These are phyloP conservation scores for Latrodectus elegans DNA, from an alignment of 2,888 invertebrate species.

Conservation along the genomic window DNA sequence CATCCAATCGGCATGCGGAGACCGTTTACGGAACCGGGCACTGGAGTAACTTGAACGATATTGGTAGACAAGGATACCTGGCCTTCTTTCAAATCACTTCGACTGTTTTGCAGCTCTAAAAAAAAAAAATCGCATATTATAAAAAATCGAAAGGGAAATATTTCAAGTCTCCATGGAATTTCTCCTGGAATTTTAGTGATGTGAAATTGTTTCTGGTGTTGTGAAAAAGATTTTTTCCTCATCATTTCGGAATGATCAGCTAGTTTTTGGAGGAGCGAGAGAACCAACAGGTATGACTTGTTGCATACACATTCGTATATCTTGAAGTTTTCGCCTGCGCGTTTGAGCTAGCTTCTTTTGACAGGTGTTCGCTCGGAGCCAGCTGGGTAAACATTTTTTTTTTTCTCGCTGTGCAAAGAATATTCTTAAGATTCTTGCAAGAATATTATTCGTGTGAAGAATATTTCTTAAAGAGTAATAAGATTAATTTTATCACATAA, in stretches of 20 bases:
- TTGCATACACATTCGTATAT: neutral
- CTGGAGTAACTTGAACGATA: neutral
- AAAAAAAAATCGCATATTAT: neutral
- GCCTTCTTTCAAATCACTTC: neutral
- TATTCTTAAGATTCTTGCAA: no score
- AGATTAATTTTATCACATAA: no score
- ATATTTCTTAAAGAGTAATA: no score
- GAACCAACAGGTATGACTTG: slow-evolving; percentile 1
- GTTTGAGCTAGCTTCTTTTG: neutral
- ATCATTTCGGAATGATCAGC: neutral
- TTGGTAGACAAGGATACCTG: neutral
- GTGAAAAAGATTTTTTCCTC: neutral
- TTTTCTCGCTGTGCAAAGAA: no score
- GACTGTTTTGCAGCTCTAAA: neutral
- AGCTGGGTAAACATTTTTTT: neutral
- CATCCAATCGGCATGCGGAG: neutral
- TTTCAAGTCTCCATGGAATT: neutral
- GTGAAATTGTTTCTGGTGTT: neutral
- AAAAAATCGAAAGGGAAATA: neutral
- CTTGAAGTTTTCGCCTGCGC: neutral
- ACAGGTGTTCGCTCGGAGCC: neutral
- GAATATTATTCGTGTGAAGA: no score
- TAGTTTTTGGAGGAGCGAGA: neutral
- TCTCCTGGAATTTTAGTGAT: slow-evolving; percentile 3
- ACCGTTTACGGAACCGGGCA: slow-evolving; percentile 3